These are phyloP conservation scores for Drosophila neoperkinsi DNA, from an alignment of 2,888 invertebrate genomes.

Conservation along the genomic window DNA sequence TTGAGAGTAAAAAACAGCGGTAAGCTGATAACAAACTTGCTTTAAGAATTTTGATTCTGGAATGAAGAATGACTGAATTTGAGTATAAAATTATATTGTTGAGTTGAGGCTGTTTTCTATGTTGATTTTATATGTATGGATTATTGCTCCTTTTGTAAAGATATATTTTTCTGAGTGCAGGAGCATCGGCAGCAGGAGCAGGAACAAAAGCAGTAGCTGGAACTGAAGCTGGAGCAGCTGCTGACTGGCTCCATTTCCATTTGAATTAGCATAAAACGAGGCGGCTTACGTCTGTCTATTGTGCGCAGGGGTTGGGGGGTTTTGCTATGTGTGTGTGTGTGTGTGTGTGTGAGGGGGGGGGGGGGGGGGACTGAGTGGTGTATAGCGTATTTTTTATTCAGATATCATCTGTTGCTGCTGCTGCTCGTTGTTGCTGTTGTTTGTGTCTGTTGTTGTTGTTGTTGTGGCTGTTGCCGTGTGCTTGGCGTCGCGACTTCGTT, in stretches of 20 bases:
- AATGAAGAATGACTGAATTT: not conserved
- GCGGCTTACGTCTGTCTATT: conserved; percentile 80
- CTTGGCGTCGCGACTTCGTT: conserved; percentile 65
- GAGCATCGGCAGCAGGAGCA: not conserved
- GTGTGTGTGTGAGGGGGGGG: not conserved
- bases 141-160: not conserved
- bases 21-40: not conserved
- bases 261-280: conserved; percentile 79
- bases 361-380: not conserved
- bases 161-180: not conserved
- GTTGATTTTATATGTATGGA: not conserved
- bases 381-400: conserved; percentile 54
- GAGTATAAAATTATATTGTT: not conserved
- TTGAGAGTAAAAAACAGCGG: not conserved
- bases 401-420: conserved; percentile 68
- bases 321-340: not conserved
- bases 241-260: conserved; percentile 81
- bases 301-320: conserved; percentile 37
- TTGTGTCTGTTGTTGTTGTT: conserved; percentile 15
- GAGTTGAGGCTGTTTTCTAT: not conserved
- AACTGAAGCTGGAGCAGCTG: conserved; percentile 63
- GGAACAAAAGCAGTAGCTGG: conserved; percentile 58
- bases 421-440: conserved; percentile 15
- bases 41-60: not conserved
- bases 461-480: conserved; percentile 46